phyloP scores from a whole-genome alignment of 2,797 vertebrate genomes.

The Muscicapa striata region DNA sequence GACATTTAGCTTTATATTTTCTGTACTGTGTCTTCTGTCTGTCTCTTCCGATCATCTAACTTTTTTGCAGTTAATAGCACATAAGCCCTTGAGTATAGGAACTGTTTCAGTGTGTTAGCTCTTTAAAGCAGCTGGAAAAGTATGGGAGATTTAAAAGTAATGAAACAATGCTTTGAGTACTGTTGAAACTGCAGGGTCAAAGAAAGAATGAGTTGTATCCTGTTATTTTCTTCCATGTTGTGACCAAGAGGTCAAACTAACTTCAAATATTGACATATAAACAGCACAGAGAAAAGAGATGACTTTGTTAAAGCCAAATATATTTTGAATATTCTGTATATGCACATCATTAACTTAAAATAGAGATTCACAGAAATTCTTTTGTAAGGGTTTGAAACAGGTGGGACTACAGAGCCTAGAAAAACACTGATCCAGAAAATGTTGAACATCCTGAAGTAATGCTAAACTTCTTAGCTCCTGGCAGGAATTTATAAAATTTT shows the following conservation, averaged over 20 bases:
- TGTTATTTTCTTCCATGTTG: not conserved
- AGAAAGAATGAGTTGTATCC: not conserved
- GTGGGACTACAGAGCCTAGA: not conserved
- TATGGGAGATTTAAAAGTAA: not conserved
- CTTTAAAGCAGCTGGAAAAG: not conserved
- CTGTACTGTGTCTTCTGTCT: not conserved
- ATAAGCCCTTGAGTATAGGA: not conserved
- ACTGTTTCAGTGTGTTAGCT: not conserved
- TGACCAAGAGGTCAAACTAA: not conserved
- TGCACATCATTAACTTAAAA: not conserved
- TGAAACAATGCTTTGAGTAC: not conserved
- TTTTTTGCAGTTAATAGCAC: not conserved
- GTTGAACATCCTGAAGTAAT: not conserved
- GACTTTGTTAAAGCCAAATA: not conserved
- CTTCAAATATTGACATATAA: not conserved
- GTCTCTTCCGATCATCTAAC: not conserved
- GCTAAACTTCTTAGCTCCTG: not conserved
- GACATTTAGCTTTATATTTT: not conserved
- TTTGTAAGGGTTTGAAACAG: not conserved
- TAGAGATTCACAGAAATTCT: not conserved
- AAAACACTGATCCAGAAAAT: not conserved
- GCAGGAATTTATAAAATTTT: not conserved
- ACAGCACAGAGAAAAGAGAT: not conserved
- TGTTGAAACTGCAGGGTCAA: not conserved
- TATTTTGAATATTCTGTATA: not conserved